Evolutionary conservation across 2,888 invertebrate genomes (phyloP), one percentile per base, ranked within the genome.

Genomic region (Buathra laborator): DNA sequence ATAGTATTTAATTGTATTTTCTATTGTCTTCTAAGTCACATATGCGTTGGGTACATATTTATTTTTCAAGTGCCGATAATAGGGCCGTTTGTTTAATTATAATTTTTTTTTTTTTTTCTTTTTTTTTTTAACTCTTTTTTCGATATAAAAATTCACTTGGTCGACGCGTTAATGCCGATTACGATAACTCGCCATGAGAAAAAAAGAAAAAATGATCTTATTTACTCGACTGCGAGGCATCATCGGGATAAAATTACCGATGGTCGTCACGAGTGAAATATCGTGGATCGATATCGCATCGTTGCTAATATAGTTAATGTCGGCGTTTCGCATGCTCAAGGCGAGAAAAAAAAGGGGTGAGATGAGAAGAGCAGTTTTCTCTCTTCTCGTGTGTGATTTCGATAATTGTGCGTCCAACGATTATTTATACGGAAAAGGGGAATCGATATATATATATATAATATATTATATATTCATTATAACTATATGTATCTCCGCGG

Each of bases 321-420:
- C 71, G 79, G 66, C 79, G 79, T 79, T 48, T 82, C 66, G 78
- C 84, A 85, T 85, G 85, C 85, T 85, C 85, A 85, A 85, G 79
- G 79, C 82, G 75, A 79, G 59, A 85, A 71, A 66, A 76, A 79
- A 79, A 67, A 76, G 75, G 46, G 43, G 46, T 67, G 29, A 77
- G 43, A 14, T 62, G 51, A 48, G 66, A 75, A 80, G 51, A 72
- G 10, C 14, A 1, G 37, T 37, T 37, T 37, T 37, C 37, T 7
- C 72, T 70, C 37, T 70, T 78, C 78, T 75, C 56, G 62, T 71
- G 67, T 82, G 76, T 80, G 79, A 82, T 80, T 48, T 76, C 85
- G 76, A 85, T 85, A 83, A 85, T 85, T 85, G 85, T 85, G 85
- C 85, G 53, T 76, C 71, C 85, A 85, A 85, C 85, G 82, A 85